Evolutionary conservation across 2,888 invertebrate species (phyloP).

Genomic region (Dryocosmus kuriphilus): DNA sequence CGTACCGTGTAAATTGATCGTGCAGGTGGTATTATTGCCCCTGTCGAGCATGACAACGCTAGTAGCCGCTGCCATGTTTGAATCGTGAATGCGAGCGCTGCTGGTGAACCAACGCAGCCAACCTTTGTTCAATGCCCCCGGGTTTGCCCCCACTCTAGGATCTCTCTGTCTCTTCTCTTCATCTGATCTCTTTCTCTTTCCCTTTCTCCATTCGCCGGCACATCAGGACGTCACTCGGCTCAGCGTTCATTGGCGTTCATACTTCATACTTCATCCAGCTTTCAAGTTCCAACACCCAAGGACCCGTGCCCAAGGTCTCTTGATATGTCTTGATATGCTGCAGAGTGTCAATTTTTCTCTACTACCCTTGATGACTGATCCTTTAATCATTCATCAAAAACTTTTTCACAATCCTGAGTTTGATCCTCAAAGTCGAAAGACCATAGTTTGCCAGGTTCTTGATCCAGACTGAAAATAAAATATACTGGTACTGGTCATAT

Average conservation of each 20-base stretch:
- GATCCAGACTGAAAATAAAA: background rate
- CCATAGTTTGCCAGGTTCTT: background rate
- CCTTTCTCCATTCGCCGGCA: constrained; percentile 21
- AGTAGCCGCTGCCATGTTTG: constrained; percentile 89
- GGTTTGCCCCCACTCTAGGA: constrained; percentile 51
- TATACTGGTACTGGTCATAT: background rate
- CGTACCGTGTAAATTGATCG: constrained; percentile 97
- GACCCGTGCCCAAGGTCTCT: no score
- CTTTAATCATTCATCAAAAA: background rate
- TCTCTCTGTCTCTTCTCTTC: constrained; percentile 45
- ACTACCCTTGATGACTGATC: background rate
- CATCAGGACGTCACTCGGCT: background rate
- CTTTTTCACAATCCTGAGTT: background rate
- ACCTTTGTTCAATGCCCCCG: constrained; percentile 73
- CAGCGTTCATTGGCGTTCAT: no score
- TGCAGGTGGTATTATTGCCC: constrained; percentile 97
- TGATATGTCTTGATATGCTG: no score
- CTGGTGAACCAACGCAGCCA: constrained; percentile 63
- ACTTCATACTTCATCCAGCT: background rate
- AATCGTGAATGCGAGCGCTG: constrained; percentile 74
- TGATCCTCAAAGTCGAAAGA: background rate
- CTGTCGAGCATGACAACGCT: constrained; percentile 97
- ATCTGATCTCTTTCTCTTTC: constrained; percentile 41
- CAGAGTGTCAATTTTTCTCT: background rate
- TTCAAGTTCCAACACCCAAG: background rate